Conservation (phyloP, 2,797 vertebrate genomes). For the Peromyscus attwateri region DNA sequence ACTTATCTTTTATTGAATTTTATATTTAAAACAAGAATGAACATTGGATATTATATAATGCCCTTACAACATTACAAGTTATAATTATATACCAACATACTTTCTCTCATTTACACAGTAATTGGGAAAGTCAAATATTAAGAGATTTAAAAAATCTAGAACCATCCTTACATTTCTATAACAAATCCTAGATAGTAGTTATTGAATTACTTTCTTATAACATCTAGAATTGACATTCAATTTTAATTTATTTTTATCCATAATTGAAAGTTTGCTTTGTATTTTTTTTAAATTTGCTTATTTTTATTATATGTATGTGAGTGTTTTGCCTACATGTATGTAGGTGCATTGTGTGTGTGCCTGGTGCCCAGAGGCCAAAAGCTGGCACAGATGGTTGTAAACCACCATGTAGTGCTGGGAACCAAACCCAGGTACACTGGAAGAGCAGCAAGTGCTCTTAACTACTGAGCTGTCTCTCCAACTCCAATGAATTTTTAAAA, state of each 20-base stretch:
- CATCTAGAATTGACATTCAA: background rate
- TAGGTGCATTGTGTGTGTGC: background rate
- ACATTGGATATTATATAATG: background rate
- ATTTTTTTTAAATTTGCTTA: background rate
- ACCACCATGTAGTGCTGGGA: background rate
- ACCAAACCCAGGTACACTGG: background rate
- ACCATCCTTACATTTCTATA: conserved; percentile 48
- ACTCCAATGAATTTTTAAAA: background rate
- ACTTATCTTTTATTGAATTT: background rate
- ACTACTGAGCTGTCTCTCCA: background rate
- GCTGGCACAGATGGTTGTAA: background rate
- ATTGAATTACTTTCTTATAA: conserved; percentile 47
- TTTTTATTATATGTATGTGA: too few species aligned
- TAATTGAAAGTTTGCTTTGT: background rate
- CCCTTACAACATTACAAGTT: background rate
- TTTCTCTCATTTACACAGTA: background rate
- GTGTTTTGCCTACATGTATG: background rate
- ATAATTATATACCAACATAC: background rate
- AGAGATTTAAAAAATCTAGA: conserved; percentile 38
- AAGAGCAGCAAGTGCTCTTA: background rate
- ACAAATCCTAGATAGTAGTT: background rate
- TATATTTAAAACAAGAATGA: conserved; percentile 33
- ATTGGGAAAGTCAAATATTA: conserved; percentile 37
- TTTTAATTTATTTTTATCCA: conserved; percentile 22
- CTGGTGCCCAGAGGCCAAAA: background rate